phyloP scores from a whole-genome alignment of 2,797 vertebrate genomes.

The Lacerta agilis region DNA sequence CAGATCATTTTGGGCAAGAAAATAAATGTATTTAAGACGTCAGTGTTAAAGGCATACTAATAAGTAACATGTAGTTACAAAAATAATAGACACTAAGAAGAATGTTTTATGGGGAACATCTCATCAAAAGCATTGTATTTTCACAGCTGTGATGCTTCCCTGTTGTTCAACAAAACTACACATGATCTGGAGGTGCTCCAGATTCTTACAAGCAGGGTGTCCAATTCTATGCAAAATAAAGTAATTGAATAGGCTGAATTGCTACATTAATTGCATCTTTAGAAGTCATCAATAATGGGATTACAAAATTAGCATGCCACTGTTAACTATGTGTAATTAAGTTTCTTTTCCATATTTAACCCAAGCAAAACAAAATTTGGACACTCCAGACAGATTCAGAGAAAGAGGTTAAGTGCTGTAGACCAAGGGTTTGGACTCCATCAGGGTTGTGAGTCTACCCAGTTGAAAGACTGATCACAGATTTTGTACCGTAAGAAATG shows the following conservation, averaged over 20 bases:
- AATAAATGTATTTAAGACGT: not conserved
- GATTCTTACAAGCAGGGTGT: conserved; percentile 28
- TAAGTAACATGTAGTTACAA: not conserved
- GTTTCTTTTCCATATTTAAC: conserved; percentile 15
- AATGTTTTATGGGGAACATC: conserved; percentile 52
- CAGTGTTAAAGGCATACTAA: not conserved
- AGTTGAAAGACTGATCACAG: not conserved
- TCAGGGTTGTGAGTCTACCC: not conserved
- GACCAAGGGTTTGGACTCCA: not conserved
- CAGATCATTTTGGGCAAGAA: not conserved
- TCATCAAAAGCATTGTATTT: conserved; percentile 59
- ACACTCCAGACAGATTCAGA: not conserved
- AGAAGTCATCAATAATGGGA: not conserved
- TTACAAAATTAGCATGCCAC: not conserved
- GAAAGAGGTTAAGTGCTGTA: not conserved
- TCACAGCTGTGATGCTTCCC: conserved; percentile 62
- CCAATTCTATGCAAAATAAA: conserved; percentile 33
- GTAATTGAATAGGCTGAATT: too few species aligned
- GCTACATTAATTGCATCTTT: not conserved
- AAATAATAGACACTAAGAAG: conserved; percentile 35
- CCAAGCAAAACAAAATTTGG: not conserved
- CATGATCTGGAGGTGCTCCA: conserved; percentile 62
- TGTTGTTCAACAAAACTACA: conserved; percentile 62
- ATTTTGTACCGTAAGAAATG: not conserved
- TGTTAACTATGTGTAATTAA: not conserved